A percentile compares a stretch with the other conserved stretches of the same genome.
These are phyloP conservation scores for Rhagoletis zephyria DNA, from an alignment of 1,140 invertebrate genomes.

Conservation along the genomic window DNA sequence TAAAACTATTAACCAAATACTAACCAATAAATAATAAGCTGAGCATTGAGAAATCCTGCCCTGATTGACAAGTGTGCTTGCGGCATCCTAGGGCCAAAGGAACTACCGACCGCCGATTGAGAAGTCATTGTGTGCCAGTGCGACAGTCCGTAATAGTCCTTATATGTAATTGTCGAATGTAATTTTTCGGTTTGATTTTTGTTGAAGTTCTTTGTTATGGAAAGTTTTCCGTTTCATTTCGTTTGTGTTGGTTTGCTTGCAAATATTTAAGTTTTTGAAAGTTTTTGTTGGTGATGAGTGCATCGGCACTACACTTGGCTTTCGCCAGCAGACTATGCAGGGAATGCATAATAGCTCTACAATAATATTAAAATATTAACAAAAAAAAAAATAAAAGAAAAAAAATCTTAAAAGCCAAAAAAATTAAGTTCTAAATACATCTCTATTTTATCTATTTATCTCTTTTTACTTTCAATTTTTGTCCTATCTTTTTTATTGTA, in stretches of 20 bases:
- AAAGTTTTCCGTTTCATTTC: neutral
- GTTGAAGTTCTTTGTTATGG: neutral
- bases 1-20: conserved; percentile 15
- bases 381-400: neutral
- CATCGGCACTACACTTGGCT: neutral
- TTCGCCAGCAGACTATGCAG: neutral
- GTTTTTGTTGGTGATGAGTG: neutral
- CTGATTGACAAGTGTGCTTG: neutral
- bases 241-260: neutral
- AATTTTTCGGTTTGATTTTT: neutral
- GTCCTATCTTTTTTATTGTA: conserved; percentile 41
- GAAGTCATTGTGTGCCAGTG: conserved; percentile 8
- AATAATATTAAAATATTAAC: neutral
- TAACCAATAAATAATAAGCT: conserved; percentile 36
- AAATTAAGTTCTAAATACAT: conserved; percentile 11
- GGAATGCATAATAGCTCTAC: neutral
- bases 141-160: conserved; percentile 31
- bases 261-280: neutral
- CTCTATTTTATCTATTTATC: conserved; percentile 37
- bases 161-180: conserved; percentile 39
- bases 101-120: neutral
- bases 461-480: conserved; percentile 37
- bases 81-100: neutral
- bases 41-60: neutral
- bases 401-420: neutral